Percentiles rank a stretch among this genome's conserved stretches.
These are phyloP conservation scores for Cyphotilapia sp. DNA, from an alignment of 2,113 vertebrate genomes.

Conservation along the genomic window DNA sequence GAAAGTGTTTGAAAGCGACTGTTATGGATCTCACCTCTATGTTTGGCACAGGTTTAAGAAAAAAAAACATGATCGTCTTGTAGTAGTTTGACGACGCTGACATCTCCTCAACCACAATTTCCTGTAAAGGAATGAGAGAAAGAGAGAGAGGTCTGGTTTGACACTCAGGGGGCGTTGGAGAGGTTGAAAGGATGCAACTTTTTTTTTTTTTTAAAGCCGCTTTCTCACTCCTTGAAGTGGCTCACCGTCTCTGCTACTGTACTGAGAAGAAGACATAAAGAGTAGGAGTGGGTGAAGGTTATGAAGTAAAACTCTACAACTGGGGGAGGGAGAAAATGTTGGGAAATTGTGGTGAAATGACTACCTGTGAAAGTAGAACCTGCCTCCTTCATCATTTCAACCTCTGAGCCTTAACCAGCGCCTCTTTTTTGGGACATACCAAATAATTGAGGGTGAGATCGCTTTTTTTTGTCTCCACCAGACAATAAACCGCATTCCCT, in stretches of 20 bases:
- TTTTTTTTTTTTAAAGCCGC: neutral
- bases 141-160: constrained; percentile 6
- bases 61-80: neutral
- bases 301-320: neutral
- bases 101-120: constrained; percentile 46
- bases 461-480: neutral
- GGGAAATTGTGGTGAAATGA: constrained; percentile 9
- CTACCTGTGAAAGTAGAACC: neutral
- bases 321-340: neutral
- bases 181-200: constrained; percentile 6
- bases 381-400: neutral
- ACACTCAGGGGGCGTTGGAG: constrained; percentile 35
- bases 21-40: neutral
- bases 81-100: constrained; percentile 20
- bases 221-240: constrained; percentile 60
- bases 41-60: neutral
- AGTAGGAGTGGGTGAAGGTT: constrained; percentile 20
- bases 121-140: constrained; percentile 42
- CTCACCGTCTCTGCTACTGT: constrained; percentile 56
- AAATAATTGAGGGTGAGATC: neutral
- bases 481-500: constrained; percentile 14
- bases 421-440: neutral
- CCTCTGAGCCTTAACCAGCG: neutral
- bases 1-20: neutral
- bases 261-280: constrained; percentile 9